phyloP scores from a whole-genome alignment of 2,797 vertebrate species.

The Sylvilagus floridanus region DNA sequence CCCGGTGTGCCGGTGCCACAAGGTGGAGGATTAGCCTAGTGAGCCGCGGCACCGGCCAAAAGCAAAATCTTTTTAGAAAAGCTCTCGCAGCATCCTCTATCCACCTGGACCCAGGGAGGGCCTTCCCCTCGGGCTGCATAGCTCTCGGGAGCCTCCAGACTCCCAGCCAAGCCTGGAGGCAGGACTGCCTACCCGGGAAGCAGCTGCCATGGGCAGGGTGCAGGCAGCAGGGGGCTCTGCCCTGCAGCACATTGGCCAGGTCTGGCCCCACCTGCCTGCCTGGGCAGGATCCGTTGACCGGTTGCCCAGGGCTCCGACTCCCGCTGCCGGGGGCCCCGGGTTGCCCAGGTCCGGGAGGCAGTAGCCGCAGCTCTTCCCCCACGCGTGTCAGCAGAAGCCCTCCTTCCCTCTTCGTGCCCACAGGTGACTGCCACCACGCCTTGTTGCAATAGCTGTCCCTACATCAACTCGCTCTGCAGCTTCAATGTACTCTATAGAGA shows the following conservation, averaged over 20 bases:
- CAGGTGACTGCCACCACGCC: background rate
- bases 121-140: background rate
- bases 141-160: background rate
- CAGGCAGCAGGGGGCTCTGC: background rate
- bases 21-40: too few species aligned
- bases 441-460: background rate
- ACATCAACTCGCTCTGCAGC: background rate
- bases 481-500: background rate
- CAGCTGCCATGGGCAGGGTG: background rate
- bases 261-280: fast-evolving
- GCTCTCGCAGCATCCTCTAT: background rate
- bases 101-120: background rate
- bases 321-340: too few species aligned
- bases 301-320: too few species aligned
- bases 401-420: background rate
- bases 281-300: fast-evolving
- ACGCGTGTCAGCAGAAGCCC: fast-evolving
- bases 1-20: too few species aligned
- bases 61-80: background rate
- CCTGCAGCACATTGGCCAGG: background rate
- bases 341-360: background rate
- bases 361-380: fast-evolving
- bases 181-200: background rate
- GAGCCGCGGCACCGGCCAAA: too few species aligned
- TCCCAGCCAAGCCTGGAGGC: background rate